Evolutionary conservation across 2,888 invertebrate genomes (phyloP).

Genomic region (Altica lythri): DNA sequence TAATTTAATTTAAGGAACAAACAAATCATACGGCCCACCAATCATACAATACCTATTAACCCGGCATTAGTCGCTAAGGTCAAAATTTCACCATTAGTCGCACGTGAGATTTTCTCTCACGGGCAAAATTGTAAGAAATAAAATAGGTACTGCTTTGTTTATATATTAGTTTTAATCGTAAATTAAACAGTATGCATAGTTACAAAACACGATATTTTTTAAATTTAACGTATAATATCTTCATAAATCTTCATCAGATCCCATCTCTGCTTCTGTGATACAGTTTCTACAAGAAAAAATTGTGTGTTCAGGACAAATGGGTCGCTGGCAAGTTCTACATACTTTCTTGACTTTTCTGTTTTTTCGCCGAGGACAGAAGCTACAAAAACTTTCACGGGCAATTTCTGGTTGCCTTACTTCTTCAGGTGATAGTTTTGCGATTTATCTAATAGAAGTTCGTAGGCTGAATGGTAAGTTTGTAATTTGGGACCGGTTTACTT

Average conservation of each 20-base stretch:
- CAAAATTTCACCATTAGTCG: not conserved
- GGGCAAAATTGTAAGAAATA: conserved; percentile 1
- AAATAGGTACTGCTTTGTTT: not conserved
- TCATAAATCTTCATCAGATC: conserved; percentile 1
- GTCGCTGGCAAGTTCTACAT: not conserved
- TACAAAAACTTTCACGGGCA: not conserved
- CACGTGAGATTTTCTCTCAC: conserved; percentile 1
- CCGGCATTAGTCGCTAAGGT: conserved; percentile 2
- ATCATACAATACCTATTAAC: no score
- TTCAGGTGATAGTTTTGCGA: not conserved
- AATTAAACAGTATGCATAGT: conserved; percentile 1
- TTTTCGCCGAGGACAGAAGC: conserved; percentile 3
- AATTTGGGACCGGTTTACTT: not conserved
- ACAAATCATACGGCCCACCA: no score
- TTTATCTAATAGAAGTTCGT: not conserved
- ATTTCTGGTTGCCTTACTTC: not conserved
- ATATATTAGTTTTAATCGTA: not conserved
- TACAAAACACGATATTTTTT: not conserved
- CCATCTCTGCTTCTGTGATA: no score
- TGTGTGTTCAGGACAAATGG: conserved; percentile 4
- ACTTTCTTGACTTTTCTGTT: conserved; percentile 1
- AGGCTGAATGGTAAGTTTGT: not conserved
- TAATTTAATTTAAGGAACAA: no score
- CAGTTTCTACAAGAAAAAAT: not conserved
- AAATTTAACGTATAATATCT: not conserved